These are phyloP conservation scores for Coregonus ussuriensis DNA, from an alignment of 2,797 vertebrate genomes.

Conservation along the genomic window DNA sequence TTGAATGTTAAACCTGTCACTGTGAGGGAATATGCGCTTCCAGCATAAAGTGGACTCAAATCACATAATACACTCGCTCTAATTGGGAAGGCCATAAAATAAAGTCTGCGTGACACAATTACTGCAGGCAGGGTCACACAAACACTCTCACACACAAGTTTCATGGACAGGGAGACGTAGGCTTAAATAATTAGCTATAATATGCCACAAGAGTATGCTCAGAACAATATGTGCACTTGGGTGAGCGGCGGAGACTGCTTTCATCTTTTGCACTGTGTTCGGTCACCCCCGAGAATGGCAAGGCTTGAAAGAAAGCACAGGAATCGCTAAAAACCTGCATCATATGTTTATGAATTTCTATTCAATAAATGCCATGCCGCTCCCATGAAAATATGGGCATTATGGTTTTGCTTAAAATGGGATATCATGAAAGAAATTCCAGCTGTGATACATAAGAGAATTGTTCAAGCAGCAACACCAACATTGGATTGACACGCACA, in stretches of 20 bases:
- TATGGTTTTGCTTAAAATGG: slow-evolving; percentile 3
- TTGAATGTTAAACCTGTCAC: slow-evolving; percentile 7
- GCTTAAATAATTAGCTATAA: slow-evolving; percentile 50
- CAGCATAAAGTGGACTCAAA: slow-evolving; percentile 4
- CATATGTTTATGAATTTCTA: slow-evolving; percentile 33
- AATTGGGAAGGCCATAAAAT: slow-evolving; percentile 23
- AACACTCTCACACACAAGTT: slow-evolving; percentile 29
- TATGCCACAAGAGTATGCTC: slow-evolving; percentile 37
- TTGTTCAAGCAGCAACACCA: not conserved
- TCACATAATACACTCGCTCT: slow-evolving; percentile 20
- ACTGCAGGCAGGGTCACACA: slow-evolving; percentile 35
- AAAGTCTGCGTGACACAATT: slow-evolving; percentile 34
- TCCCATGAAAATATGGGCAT: slow-evolving; percentile 12
- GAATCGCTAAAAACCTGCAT: slow-evolving; percentile 23
- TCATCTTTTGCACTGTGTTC: slow-evolving; percentile 30
- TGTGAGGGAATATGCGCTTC: not conserved
- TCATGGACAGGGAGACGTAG: slow-evolving; percentile 19
- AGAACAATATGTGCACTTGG: slow-evolving; percentile 42
- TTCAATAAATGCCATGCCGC: slow-evolving; percentile 20
- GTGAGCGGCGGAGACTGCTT: slow-evolving; percentile 27
- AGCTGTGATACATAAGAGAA: not conserved
- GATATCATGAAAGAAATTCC: not conserved
- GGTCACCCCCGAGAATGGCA: slow-evolving; percentile 28
- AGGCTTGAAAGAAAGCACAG: slow-evolving; percentile 24
- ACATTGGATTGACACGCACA: not conserved